Evolutionary conservation across 2,113 vertebrate species (phyloP), one percentile per base, ranked within the genome.

Genomic region (Orthonyx spaldingii): DNA sequence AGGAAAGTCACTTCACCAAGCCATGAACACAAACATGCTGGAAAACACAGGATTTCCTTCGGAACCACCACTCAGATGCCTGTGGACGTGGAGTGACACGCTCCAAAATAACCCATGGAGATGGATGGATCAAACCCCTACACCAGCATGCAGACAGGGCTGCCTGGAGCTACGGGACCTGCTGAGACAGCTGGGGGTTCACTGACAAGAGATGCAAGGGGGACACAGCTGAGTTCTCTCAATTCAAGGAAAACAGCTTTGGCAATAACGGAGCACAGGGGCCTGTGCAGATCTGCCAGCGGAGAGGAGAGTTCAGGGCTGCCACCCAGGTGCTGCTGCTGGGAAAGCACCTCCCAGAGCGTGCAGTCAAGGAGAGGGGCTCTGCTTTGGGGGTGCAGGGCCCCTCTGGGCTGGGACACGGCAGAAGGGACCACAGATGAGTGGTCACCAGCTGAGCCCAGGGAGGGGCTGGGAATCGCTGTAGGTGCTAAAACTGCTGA

Each of bases 211-310:
- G 87, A 28, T 3, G 49, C 20, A 71, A 63, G 1, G 15, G 70
- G 60, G 22, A 41, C 52, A 50, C 11, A n/a, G n/a, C n/a, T n/a
- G 42, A 63, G 41, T 94, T 63, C 84, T 90, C 77, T 95, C 95
- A 97, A 35, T 96, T 97, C 96, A 97, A 96, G 97, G 96, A 97
- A 96, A 96, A 85, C 6, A 59, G 46, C 79, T 12, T 21, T 3
- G 50, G 80, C 57, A 68, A 55, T n/a, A 37, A 15, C 0, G 4
- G 41, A 80, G 91, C 78, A 6, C 22, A 12, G 28, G 33, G 85
- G 27, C 49, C 14, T 1, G 9, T 7, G 68, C 9, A 30, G 52
- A 33, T 57, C 84, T 90, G 89, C 89, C 91, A 90, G 90, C 47
- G 2, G 20, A n/a, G 57, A 33, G 60, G 46, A 35, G 55, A 56